Conservation (phyloP, 2,113 vertebrate species). For the Choloepus hoffmanni region DNA sequence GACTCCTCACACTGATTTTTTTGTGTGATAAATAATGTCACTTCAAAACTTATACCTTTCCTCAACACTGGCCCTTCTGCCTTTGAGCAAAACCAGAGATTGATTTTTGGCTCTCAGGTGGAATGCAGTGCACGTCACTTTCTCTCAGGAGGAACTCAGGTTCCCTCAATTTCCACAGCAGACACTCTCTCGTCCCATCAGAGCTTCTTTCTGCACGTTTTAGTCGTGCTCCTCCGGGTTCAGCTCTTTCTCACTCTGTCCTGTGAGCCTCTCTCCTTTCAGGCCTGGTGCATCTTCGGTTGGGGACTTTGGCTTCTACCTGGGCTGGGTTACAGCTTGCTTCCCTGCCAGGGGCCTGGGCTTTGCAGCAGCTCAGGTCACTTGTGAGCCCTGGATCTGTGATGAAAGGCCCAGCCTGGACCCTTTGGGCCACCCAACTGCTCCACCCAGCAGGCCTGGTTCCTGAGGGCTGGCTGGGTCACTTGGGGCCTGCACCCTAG, state of each 20-base stretch:
- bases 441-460: neutral
- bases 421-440: neutral
- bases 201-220: fast-evolving
- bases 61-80: no score
- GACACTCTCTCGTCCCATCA: no score
- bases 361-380: neutral
- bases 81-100: neutral
- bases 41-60: neutral
- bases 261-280: neutral
- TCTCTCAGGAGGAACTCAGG: neutral
- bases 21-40: no score
- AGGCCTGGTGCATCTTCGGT: no score
- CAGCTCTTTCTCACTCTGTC: neutral
- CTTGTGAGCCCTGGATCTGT: neutral
- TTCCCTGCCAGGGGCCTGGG: no score
- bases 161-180: neutral
- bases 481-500: neutral
- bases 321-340: no score
- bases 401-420: neutral
- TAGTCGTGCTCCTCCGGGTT: no score
- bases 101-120: fast-evolving
- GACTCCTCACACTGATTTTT: neutral
- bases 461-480: neutral
- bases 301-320: no score
- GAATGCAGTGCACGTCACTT: fast-evolving